These are phyloP conservation scores for Cliona cf. orientalis DNA, from an alignment of 37 sponge, comb jelly and placozoan species.

Conservation along the genomic window DNA sequence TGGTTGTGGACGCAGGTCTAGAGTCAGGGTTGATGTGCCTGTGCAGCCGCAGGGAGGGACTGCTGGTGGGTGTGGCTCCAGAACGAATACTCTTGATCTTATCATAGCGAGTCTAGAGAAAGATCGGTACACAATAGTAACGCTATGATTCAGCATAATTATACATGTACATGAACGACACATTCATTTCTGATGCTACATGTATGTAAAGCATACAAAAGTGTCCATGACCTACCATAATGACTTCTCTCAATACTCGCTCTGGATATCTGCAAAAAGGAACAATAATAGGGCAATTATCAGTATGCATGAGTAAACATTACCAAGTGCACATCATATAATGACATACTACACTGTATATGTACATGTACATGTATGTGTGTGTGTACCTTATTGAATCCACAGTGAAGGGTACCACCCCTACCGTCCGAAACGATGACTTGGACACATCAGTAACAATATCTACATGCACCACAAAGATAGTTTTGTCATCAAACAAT, in stretches of 20 bases:
- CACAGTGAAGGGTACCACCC: conserved; percentile 45
- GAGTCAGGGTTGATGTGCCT: too few species aligned
- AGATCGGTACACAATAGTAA: not conserved
- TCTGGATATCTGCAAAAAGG: conserved; percentile 13
- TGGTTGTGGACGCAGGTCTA: too few species aligned
- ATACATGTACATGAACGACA: too few species aligned
- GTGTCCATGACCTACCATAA: conserved; percentile 16
- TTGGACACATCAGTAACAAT: conserved; percentile 54
- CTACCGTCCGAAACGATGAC: conserved; percentile 32
- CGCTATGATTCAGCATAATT: too few species aligned
- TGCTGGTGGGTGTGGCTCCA: too few species aligned
- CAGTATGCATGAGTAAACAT: not conserved
- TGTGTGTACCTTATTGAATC: conserved; percentile 13
- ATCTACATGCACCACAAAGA: conserved; percentile 16
- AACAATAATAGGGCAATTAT: not conserved
- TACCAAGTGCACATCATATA: not conserved
- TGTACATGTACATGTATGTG: not conserved
- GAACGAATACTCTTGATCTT: too few species aligned
- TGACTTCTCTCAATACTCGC: conserved; percentile 14
- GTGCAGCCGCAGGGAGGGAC: too few species aligned
- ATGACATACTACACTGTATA: not conserved
- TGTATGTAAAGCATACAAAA: not conserved
- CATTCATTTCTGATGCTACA: not conserved
- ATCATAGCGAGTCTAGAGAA: not conserved
- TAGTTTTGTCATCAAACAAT: not conserved